Percentiles rank a stretch among this genome's conserved stretches.
Evolutionary conservation across 2,797 vertebrate species (phyloP).

Genomic region (Tympanoctomys barrerae): DNA sequence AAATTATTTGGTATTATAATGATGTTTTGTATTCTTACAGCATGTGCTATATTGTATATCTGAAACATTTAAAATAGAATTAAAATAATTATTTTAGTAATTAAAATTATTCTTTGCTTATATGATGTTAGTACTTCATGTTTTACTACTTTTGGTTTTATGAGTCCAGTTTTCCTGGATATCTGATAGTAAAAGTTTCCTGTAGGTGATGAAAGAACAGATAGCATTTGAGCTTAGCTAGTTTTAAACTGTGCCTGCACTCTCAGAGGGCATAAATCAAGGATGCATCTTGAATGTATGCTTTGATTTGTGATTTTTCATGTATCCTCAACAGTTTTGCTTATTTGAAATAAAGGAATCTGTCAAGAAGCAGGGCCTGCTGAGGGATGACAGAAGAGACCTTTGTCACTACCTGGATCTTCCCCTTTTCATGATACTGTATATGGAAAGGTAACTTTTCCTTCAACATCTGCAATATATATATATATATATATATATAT

Average conservation of each 20-base stretch:
- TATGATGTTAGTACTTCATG: background rate
- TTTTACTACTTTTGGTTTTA: too few relatives aligned
- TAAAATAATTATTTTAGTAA: background rate
- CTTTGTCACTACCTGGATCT: background rate
- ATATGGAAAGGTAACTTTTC: too few relatives aligned
- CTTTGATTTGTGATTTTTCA: slow-evolving; percentile 10
- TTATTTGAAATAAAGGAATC: slow-evolving; percentile 52
- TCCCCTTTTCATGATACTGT: too few relatives aligned
- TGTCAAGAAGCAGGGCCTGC: slow-evolving; percentile 1
- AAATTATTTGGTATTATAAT: background rate
- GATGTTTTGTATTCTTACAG: background rate
- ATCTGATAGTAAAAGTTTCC: background rate
- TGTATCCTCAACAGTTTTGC: background rate
- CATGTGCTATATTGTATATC: background rate
- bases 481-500: too few relatives aligned
- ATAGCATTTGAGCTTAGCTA: background rate
- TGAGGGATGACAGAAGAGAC: background rate
- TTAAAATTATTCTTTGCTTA: background rate
- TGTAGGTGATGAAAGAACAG: background rate
- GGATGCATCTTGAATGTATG: background rate
- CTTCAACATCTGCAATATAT: too few relatives aligned
- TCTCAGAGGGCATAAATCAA: slow-evolving; percentile 32
- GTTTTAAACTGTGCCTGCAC: background rate
- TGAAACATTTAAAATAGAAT: slow-evolving; percentile 33
- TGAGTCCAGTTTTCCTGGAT: background rate